Evolutionary conservation across 2,113 vertebrate genomes (phyloP).

Genomic region (Lepus americanus): DNA sequence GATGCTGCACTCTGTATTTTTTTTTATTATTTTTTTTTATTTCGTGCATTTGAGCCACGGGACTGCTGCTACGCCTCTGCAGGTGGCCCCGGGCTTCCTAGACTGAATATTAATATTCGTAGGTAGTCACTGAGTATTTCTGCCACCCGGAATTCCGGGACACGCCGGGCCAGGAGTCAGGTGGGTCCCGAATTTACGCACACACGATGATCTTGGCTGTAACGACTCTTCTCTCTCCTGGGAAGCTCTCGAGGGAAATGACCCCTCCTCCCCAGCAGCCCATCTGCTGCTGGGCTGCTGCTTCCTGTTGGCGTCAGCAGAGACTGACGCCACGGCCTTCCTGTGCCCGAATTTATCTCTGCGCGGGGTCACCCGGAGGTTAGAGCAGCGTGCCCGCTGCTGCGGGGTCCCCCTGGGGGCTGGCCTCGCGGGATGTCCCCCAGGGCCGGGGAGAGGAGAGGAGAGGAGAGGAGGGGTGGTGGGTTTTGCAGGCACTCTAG

Average conservation of each 20-base stretch:
- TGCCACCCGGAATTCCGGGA: background rate
- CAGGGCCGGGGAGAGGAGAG: background rate
- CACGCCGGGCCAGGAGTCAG: background rate
- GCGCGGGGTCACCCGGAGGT: constrained; percentile 64
- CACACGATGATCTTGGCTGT: background rate
- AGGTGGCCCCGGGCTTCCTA: background rate
- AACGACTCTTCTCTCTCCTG: background rate
- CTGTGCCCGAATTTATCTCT: constrained; percentile 46
- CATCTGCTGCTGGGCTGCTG: background rate
- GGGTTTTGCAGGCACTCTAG: background rate
- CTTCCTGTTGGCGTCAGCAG: constrained; percentile 69
- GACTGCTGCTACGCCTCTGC: no score
- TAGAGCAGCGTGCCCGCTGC: constrained; percentile 20
- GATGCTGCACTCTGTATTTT: background rate
- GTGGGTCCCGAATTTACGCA: background rate
- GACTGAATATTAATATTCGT: background rate
- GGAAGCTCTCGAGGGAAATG: background rate
- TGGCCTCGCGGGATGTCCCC: background rate
- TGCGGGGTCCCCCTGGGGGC: constrained; percentile 36
- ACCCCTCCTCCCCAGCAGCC: background rate
- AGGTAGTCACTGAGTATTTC: background rate
- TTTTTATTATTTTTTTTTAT: background rate
- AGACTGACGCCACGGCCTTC: constrained; percentile 63
- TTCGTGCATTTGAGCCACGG: background rate
- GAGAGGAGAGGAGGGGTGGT: background rate